Conservation (phyloP, 1,140 invertebrate genomes). For the Panulirus ornatus region DNA sequence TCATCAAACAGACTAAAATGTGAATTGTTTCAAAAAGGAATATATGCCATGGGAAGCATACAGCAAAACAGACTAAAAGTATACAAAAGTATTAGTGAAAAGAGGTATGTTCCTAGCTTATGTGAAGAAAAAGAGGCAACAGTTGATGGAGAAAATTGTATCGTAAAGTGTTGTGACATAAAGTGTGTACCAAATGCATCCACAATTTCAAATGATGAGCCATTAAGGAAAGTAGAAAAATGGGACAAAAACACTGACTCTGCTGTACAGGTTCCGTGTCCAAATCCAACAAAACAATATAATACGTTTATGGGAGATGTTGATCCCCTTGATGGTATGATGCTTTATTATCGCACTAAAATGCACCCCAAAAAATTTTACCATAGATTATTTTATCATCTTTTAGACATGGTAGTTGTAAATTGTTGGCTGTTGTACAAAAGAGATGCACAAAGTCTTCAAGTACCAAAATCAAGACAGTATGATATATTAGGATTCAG, state of each 20-base stretch:
- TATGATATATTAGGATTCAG: constrained; percentile 15
- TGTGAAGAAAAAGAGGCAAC: too few relatives aligned
- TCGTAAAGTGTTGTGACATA: too few relatives aligned
- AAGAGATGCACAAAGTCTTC: constrained; percentile 40
- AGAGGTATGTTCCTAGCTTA: too few relatives aligned
- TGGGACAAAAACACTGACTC: too few relatives aligned
- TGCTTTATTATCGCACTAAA: constrained; percentile 76
- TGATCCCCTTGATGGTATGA: constrained; percentile 76
- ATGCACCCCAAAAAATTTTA: constrained; percentile 75
- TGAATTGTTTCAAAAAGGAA: too few relatives aligned
- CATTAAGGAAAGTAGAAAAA: constrained; percentile 73
- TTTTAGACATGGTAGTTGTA: constrained; percentile 75
- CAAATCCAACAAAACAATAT: constrained; percentile 76
- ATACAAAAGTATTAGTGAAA: too few relatives aligned
- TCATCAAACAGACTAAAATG: too few relatives aligned
- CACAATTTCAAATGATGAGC: constrained; percentile 48
- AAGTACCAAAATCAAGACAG: constrained; percentile 6
- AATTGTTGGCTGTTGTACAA: constrained; percentile 76
- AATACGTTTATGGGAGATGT: constrained; percentile 78
- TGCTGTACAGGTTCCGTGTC: constrained; percentile 73
- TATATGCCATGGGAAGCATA: too few relatives aligned
- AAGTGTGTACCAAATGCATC: too few relatives aligned
- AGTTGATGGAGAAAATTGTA: too few relatives aligned
- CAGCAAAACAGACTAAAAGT: too few relatives aligned
- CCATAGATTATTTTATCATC: constrained; percentile 76